phyloP scores from a whole-genome alignment of 2,797 vertebrate genomes.

The Valencia hispanica region DNA sequence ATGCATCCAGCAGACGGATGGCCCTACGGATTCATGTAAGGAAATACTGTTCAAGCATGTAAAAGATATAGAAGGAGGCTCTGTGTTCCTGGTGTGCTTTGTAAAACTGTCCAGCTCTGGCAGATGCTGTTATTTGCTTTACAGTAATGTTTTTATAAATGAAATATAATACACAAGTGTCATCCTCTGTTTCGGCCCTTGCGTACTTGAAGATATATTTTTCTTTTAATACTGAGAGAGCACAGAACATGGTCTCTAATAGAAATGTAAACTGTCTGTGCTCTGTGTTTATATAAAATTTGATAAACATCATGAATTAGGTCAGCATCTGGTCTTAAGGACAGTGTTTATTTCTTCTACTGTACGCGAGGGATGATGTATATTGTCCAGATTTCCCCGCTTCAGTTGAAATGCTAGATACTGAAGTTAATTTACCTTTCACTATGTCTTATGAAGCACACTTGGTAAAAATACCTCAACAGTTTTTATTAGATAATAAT shows the following conservation, averaged over 20 bases:
- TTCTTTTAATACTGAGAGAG: slow-evolving; percentile 59
- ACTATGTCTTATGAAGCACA: slow-evolving; percentile 18
- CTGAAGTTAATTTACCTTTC: slow-evolving; percentile 31
- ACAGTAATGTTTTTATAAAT: slow-evolving; percentile 43
- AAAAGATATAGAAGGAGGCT: slow-evolving; percentile 36
- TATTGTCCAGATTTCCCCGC: slow-evolving; percentile 47
- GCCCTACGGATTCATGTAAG: slow-evolving; percentile 49
- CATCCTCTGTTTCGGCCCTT: slow-evolving; percentile 38
- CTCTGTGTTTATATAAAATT: slow-evolving; percentile 67
- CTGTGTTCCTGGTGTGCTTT: slow-evolving; percentile 15
- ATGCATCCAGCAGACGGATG: slow-evolving; percentile 45
- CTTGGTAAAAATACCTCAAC: too few relatives aligned
- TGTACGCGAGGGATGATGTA: slow-evolving; percentile 56
- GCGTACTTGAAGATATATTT: slow-evolving; percentile 57
- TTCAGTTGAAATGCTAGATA: slow-evolving; percentile 36
- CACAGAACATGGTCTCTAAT: slow-evolving; percentile 65
- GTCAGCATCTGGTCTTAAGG: slow-evolving; percentile 73
- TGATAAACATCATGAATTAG: slow-evolving; percentile 76
- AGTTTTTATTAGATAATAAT: not conserved
- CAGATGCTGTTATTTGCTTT: slow-evolving; percentile 38
- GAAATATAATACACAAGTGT: slow-evolving; percentile 45
- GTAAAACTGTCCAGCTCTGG: slow-evolving; percentile 26
- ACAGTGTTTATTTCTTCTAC: slow-evolving; percentile 75
- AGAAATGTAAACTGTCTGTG: slow-evolving; percentile 77
- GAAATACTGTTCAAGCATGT: slow-evolving; percentile 35